Conservation (phyloP, 2,113 vertebrate genomes). For the Lepus europaeus region DNA sequence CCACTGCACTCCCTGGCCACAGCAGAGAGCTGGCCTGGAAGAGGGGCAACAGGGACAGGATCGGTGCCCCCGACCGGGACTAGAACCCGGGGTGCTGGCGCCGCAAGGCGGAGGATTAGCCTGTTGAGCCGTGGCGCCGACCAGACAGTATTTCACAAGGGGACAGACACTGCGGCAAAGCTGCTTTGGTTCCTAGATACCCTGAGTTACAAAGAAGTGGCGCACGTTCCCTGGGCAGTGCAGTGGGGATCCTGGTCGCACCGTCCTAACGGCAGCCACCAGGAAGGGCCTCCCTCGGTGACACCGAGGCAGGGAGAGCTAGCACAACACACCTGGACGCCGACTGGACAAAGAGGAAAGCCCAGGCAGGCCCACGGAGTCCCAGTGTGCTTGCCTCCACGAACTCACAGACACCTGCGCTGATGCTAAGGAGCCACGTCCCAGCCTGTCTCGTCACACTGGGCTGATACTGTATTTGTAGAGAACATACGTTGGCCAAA, state of each 20-base stretch:
- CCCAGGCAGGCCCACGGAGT: neutral
- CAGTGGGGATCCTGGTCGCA: accelerated
- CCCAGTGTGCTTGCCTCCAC: accelerated
- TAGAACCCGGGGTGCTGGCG: too few species aligned
- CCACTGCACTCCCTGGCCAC: too few species aligned
- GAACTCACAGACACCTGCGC: accelerated
- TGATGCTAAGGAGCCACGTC: neutral
- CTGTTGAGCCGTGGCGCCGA: too few species aligned
- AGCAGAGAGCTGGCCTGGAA: too few species aligned
- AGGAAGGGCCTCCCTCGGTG: neutral
- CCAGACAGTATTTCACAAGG: neutral
- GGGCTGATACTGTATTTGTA: neutral
- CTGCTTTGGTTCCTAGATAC: neutral
- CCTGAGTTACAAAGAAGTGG: neutral
- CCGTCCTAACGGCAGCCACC: accelerated
- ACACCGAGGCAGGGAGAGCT: neutral
- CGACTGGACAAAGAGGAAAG: neutral
- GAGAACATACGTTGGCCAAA: neutral
- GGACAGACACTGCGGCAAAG: neutral
- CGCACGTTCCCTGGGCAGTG: neutral
- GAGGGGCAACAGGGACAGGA: too few species aligned
- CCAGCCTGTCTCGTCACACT: neutral
- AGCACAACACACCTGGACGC: accelerated
- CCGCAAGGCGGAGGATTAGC: too few species aligned
- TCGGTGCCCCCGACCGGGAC: too few species aligned